These are phyloP conservation scores for Sebastolobus altivelis DNA, from an alignment of 2,797 vertebrate genomes.

Conservation along the genomic window DNA sequence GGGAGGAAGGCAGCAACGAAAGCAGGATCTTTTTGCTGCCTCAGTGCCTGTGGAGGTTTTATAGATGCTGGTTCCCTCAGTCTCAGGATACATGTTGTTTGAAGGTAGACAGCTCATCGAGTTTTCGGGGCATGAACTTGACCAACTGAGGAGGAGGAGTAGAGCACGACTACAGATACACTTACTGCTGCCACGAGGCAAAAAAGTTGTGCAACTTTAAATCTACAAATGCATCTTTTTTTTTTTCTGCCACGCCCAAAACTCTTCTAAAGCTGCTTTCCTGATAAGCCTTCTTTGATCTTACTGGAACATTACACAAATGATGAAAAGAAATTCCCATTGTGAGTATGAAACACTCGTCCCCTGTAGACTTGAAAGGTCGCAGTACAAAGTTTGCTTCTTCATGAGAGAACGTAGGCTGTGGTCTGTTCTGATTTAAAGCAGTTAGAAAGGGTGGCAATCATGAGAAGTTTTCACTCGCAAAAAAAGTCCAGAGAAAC, in stretches of 20 bases:
- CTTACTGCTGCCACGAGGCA: constrained; percentile 23
- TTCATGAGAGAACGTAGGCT: not conserved
- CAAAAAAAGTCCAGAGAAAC: not conserved
- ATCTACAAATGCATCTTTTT: not conserved
- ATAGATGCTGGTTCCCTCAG: constrained; percentile 8
- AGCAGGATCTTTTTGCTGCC: constrained; percentile 14
- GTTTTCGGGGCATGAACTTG: constrained; percentile 35
- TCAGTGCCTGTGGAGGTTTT: constrained; percentile 32
- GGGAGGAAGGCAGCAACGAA: not conserved
- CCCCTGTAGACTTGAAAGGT: constrained; percentile 11
- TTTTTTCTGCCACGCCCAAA: not conserved
- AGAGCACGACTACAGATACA: constrained; percentile 4
- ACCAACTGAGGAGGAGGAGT: constrained; percentile 26
- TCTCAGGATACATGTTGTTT: constrained; percentile 39
- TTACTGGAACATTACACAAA: not conserved
- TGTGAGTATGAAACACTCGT: not conserved
- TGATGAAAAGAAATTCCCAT: constrained; percentile 1
- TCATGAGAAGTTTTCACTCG: not conserved
- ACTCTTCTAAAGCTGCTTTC: not conserved
- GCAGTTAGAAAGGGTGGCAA: not conserved
- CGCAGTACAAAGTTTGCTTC: not conserved
- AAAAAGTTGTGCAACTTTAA: constrained; percentile 11
- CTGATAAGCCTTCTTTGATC: constrained; percentile 6
- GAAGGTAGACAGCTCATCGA: constrained; percentile 36
- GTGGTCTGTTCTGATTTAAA: constrained; percentile 4